Base-by-base conservation (phyloP, 2,888 invertebrate species). In the Luperina testacea region DNA sequence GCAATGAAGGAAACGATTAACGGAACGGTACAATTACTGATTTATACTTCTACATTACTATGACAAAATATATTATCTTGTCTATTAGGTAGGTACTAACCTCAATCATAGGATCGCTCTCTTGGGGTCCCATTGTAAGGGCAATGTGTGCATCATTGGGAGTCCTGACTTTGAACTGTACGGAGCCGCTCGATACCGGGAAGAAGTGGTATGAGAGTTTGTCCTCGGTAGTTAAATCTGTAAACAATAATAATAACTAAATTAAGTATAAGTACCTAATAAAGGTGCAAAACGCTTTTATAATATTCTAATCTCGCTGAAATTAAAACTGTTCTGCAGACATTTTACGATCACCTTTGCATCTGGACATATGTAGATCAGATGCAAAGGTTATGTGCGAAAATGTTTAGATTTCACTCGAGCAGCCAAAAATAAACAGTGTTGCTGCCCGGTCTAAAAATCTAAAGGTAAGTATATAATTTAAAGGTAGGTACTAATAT, bases 91-190 rank as follows among this genome's bases (percentile, higher is more conserved):
- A 80, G 15, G n/a, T 70, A 81, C 91, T 86, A 92, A 98, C 98
- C 97, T 99, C 99, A 92, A 98, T 98, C 97, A 99, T 98, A 42
- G 98, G 98, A 72, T 98, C 97, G 15, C 97, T 95, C 87, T 98
- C 98, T 69, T 97, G 95, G 5, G 98, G 98, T 0, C 97, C 97
- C 77, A 97, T 96, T 20, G 98, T 98, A 20, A 99, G 97, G 0
- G 98, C 98, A 89, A 99, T 91, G 93, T 99, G 99, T 17, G 98
- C 99, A 96, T 99, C 99, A 92, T 99, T 98, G 1, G 97, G 91
- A 0, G 99, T 97, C 84, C 98, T 98, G 8, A 99, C 98, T 90
- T 98, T 98, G 95, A 99, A 99, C 91, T 98, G 98, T 75, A 98
- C 96, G 74, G 97, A 97, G 6, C 98, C 98, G 84, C 97, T 97